Percentiles rank a stretch among this genome's conserved stretches.
phyloP scores from a whole-genome alignment of 2,888 invertebrate species.

The Rhogogaster chlorosoma region DNA sequence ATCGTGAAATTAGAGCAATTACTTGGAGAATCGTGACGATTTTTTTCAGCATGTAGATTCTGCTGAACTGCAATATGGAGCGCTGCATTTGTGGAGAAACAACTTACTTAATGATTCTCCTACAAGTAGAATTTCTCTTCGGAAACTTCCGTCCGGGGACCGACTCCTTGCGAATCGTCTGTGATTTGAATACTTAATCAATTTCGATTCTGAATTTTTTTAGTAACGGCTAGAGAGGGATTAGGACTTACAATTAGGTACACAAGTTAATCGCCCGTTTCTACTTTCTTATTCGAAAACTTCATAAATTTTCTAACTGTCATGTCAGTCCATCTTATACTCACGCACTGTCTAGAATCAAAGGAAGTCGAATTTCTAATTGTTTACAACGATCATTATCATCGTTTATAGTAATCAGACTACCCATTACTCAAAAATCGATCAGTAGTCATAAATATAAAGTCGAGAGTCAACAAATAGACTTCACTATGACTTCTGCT shows the following conservation, averaged over 20 bases:
- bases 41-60: not conserved
- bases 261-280: not conserved
- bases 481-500: too few species aligned
- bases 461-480: too few species aligned
- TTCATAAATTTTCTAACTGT: not conserved
- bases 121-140: constrained; percentile 28
- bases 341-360: not conserved
- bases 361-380: not conserved
- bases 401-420: not conserved
- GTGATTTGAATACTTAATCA: constrained; percentile 26
- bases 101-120: constrained; percentile 11
- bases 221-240: not conserved
- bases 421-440: not conserved
- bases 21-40: not conserved
- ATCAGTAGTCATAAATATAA: not conserved
- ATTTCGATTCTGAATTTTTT: constrained; percentile 1
- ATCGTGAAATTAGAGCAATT: constrained; percentile 1
- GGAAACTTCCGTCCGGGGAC: not conserved
- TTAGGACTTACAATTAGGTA: not conserved
- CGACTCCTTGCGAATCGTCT: not conserved
- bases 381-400: not conserved
- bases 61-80: not conserved
- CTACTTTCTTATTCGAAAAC: not conserved
- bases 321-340: not conserved
- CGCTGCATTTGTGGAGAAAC: not conserved